Evolutionary conservation across 2,797 vertebrate genomes (phyloP), one percentile per base, ranked within the genome.

Genomic region (Bradypus variegatus): DNA sequence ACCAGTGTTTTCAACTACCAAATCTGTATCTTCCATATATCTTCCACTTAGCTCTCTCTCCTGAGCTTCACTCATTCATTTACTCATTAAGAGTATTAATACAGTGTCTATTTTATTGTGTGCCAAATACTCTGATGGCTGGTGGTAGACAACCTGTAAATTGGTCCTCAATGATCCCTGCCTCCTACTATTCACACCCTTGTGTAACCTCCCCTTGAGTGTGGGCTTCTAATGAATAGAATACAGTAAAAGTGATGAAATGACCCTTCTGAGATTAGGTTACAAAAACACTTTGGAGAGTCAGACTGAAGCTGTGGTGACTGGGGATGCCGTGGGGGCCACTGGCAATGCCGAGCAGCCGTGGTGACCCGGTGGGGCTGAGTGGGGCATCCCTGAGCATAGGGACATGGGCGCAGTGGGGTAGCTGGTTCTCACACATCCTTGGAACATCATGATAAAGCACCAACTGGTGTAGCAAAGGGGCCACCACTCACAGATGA

Each of bases 61-160:
- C 33, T 89, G 80, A 94, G 33, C 64, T 60, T 48, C 58, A 88
- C 23, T 79, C 83, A 69, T 83, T 90, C 11, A 88, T 62, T 81
- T 80, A 81, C 93, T 91, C 36, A 82, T 10, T 81, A 33, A 80
- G 69, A 33, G 55, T 86, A 60, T 64, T 76, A 64, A 70, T 16
- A 50, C 14, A 5, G 6, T 60, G 15, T 64, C 33, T 69, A 64
- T 70, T 58, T 86, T 84, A 83, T 50, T 88, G 48, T 41, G 10
- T 60, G 65, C 38, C 77, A 78, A 73, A 50, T 36, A 78, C 25
- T 23, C 27, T 31, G 9, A 1, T 9, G 9, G 25, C 82, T 64
- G 79, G 25, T 79, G 73, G 64, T 33, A 15, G 64, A 58, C 8
- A 79, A 73, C 72, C n/a, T 92, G 50, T 84, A 31, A 89, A 88